Base-by-base conservation (phyloP, 2,113 vertebrate species). In the Psophia crepitans region DNA sequence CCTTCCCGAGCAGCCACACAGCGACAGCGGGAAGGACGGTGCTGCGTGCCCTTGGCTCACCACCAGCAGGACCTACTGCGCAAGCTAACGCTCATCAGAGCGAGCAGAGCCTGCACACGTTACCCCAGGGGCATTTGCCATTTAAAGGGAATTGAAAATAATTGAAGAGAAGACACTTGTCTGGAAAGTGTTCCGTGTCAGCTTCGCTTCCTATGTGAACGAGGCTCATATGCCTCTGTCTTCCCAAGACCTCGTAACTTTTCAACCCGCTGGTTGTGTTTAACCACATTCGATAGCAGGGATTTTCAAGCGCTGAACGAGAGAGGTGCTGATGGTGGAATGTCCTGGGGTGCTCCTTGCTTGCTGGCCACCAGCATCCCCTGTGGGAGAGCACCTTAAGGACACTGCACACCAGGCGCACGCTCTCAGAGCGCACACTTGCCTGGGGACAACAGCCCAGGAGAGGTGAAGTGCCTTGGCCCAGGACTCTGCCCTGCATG, bases 171-270 rank as follows among this genome's bases (percentile, higher is more conserved):
- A 3, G 79, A 86, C 77, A 78, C 71, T 96, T 89, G 84, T 89
- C 88, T 95, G 90, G 93, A 79, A 74, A 86, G 70, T 44, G 85
- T 89, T 92, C 70, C 85, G 69, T 79, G 85, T 64, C 94, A 89
- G 71, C 81, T 91, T 77, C 5, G 1, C 75, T 91, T 89, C 76
- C 76, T 48, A 16, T 12, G 27, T 16, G 49, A 78, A 83, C 0
- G n/a, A 86, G 81, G 56, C 92, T 89, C 76, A 17, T 37, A 46
- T 12, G 53, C 22, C 68, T 43, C 58, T 89, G n/a, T 79, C 81
- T 89, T 79, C 92, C 54, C 69, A 48, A 68, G 75, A 23, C 37
- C 70, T 69, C 70, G 35, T 44, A 26, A 49, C 44, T 86, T 60
- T 69, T 39, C 74, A 54, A 8, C n/a, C 37, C 20, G 0, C 69